Evolutionary conservation across 2,888 invertebrate genomes (phyloP).

Genomic region (Andrena minutula): DNA sequence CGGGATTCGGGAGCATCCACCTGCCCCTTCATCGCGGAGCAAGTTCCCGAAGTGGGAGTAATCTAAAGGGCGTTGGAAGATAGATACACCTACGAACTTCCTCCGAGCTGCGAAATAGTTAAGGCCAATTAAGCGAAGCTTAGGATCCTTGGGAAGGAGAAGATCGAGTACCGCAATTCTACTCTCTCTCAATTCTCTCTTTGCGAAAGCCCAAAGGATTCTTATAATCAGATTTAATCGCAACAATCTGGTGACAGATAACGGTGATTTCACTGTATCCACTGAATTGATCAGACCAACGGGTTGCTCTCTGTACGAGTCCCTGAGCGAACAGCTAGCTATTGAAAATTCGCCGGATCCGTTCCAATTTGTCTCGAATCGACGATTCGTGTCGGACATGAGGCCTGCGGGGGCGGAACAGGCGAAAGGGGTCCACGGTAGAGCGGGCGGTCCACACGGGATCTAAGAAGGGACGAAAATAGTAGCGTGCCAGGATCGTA

Average conservation of each 20-base stretch:
- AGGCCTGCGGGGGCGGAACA: slow-evolving; percentile 36
- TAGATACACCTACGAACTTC: not conserved
- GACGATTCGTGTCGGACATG: slow-evolving; percentile 28
- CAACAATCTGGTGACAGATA: not conserved
- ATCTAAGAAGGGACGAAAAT: slow-evolving; percentile 70
- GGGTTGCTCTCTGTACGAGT: not conserved
- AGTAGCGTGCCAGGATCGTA: slow-evolving; percentile 75
- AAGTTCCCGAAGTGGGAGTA: not conserved
- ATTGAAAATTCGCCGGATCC: slow-evolving; percentile 37
- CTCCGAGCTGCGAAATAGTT: slow-evolving; percentile 6
- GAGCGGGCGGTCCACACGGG: slow-evolving; percentile 44
- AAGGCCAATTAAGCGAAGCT: not conserved
- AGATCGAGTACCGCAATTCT: no score
- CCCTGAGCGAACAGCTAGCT: slow-evolving; percentile 29
- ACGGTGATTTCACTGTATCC: not conserved
- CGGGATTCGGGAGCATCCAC: not conserved
- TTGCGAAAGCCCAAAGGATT: no score
- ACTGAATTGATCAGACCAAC: not conserved
- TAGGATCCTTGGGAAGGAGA: not conserved
- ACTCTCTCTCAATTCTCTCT: no score
- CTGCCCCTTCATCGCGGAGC: not conserved
- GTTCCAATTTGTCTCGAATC: slow-evolving; percentile 31
- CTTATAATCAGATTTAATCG: no score
- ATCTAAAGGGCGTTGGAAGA: not conserved
- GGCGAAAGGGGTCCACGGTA: slow-evolving; percentile 38